Conservation (phyloP, 2,113 vertebrate genomes). For the Vanacampus margaritifer region DNA sequence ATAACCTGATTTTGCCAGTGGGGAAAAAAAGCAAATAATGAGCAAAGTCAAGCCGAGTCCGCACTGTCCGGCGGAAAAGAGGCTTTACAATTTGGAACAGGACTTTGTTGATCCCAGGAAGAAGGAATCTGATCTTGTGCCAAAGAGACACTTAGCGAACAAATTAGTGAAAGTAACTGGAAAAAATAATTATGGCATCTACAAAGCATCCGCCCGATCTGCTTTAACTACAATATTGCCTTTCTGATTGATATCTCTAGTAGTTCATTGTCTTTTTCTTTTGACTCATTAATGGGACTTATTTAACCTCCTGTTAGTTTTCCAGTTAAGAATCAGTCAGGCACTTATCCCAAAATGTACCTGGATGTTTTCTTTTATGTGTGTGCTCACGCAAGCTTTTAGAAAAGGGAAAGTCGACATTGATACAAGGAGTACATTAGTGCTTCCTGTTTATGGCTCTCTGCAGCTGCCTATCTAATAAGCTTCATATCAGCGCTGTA, state of each 20-base stretch:
- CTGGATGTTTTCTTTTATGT: neutral
- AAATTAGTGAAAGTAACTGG: neutral
- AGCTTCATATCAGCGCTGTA: slow-evolving; percentile 17
- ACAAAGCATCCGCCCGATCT: neutral
- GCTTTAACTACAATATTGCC: neutral
- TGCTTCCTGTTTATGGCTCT: slow-evolving; percentile 43
- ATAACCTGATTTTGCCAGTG: neutral
- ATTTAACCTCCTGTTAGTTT: neutral
- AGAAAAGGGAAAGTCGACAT: slow-evolving; percentile 16
- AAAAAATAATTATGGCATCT: neutral
- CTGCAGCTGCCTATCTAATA: slow-evolving; percentile 27
- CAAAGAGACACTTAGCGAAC: neutral
- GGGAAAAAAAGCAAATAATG: too few relatives aligned
- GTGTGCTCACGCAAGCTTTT: slow-evolving; percentile 1
- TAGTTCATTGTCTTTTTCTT: neutral
- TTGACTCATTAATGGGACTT: neutral
- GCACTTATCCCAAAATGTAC: neutral
- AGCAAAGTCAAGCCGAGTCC: neutral
- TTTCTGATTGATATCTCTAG: neutral
- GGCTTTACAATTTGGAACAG: neutral
- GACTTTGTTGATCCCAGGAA: neutral
- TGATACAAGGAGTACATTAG: slow-evolving; percentile 45
- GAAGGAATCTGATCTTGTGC: neutral
- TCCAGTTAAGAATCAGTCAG: neutral
- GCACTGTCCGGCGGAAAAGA: neutral